Evolutionary conservation across 2,113 vertebrate genomes (phyloP).

Genomic region (Campylorhamphus procurvoides): DNA sequence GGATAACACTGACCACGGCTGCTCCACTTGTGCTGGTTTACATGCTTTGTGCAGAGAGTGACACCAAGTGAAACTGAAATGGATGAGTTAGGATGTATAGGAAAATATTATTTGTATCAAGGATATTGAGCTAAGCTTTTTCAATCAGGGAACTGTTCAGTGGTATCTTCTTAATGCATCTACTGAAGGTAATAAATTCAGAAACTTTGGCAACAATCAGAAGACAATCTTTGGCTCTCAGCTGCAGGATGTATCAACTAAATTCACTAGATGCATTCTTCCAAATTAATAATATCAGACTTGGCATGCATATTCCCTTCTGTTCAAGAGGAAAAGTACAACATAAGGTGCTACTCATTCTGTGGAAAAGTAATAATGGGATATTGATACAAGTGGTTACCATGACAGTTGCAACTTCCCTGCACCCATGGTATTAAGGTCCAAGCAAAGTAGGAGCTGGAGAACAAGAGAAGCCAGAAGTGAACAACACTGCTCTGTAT

Average conservation of each 20-base stretch:
- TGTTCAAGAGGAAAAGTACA: background rate
- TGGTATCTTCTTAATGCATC: background rate
- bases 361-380: background rate
- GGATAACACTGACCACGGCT: background rate
- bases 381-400: background rate
- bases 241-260: background rate
- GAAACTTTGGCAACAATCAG: background rate
- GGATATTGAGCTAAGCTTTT: background rate
- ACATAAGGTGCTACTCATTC: accelerated
- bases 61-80: background rate
- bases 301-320: background rate
- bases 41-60: background rate
- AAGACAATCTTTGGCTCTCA: background rate
- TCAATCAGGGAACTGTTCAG: background rate
- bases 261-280: background rate
- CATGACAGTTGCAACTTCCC: background rate
- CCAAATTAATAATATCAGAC: background rate
- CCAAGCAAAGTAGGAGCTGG: background rate
- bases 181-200: background rate
- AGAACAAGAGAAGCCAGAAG: background rate
- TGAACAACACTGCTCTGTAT: background rate
- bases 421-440: background rate
- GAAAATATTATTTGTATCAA: background rate
- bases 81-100: background rate
- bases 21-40: background rate